Evolutionary conservation across 1,140 invertebrate species (phyloP).

Genomic region (silkworm (Bombyx mori)): ASM3026992v2 NC_085111.1:12986001-12986500

Average conservation of each 20-base stretch:
- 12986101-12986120: conserved; percentile 81
- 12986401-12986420: conserved; percentile 74
- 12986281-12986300: not conserved
- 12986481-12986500: conserved; percentile 16
- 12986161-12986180: conserved; percentile 77
- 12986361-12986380: too few species aligned
- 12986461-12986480: conserved; percentile 75
- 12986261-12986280: not conserved
- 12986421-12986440: conserved; percentile 72
- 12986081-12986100: conserved; percentile 74
- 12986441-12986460: conserved; percentile 81
- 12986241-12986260: too few species aligned
- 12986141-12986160: conserved; percentile 66
- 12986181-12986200: conserved; percentile 73
- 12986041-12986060: conserved; percentile 40
- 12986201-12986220: not conserved
- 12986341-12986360: too few species aligned
- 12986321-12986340: too few species aligned
- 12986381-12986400: conserved; percentile 60
- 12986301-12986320: not conserved
- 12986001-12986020: conserved; percentile 46
- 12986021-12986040: conserved; percentile 61
- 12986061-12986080: conserved; percentile 51
- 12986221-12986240: too few species aligned
- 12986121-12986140: conserved; percentile 81